Evolutionary conservation across 53 echinoderm and acorn worm species (phyloP), one percentile per base, ranked within the genome.

Genomic region (Patiria pectinifera): DNA sequence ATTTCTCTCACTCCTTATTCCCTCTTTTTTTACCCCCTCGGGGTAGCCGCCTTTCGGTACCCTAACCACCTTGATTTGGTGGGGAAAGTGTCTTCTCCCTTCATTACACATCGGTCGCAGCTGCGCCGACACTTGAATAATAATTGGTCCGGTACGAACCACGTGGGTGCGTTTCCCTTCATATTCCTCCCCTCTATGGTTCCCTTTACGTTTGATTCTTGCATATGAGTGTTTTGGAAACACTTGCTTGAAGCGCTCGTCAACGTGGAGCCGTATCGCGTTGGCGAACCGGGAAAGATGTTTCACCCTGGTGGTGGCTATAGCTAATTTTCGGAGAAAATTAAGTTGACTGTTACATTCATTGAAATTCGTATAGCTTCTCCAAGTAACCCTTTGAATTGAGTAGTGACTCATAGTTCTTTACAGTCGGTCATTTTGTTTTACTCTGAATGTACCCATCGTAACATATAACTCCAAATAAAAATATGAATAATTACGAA

Each of bases 11-110:
- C 16, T 19, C 35, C 35, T 35, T 35, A 35, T 35, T 35, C 46
- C 46, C 12, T 80, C n/a, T 21, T 69, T 62, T 16, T 79, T 62
- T 25, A 63, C 79, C 69, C 89, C 89, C 89, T 19, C 24, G 59
- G 89, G 89, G 89, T 45, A 80, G 80, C 89, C 89, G 89, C 89
- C 89, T 89, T 89, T 89, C 89, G 80, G 59, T 63, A 35, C 89
- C 43, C 26, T 89, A 76, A 76, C 89, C 46, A 89, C 61, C 80
- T 89, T 80, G 79, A 80, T 80, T 89, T 88, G 59, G 13, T 12
- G 12, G 78, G 83, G 81, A 60, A 80, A 80, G 80, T 89, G 89
- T 89, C 80, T 89, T 89, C 63, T 79, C 69, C 89, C 89, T 89
- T 89, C 89, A 89, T 89, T 89, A 80, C 61, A 46, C 89, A 80